A percentile compares a stretch with the other conserved stretches of the same genome.
phyloP scores from a whole-genome alignment of 2,888 invertebrate genomes.

The Lasioglossum zephyrum region DNA sequence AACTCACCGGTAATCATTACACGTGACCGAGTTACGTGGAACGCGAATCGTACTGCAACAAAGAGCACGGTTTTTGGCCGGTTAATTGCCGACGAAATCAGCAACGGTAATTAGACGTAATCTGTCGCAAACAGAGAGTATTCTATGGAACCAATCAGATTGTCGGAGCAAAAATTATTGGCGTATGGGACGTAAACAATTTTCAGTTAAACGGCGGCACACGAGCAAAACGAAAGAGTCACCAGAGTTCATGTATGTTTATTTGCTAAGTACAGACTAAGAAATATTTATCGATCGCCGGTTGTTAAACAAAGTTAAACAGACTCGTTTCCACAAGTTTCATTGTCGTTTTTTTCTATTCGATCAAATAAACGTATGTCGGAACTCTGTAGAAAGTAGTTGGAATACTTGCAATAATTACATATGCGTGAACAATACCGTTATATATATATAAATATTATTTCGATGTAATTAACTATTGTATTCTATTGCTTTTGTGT shows the following conservation, averaged over 20 bases:
- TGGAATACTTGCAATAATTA: neutral
- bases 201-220: neutral
- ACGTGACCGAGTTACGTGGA: constrained; percentile 18
- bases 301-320: neutral
- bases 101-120: neutral
- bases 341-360: neutral
- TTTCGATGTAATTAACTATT: neutral
- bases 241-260: neutral
- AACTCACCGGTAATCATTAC: constrained; percentile 6
- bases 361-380: neutral
- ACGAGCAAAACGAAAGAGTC: neutral
- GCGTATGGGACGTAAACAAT: neutral
- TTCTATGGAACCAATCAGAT: neutral
- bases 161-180: neutral
- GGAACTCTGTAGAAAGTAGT: neutral
- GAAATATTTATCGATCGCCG: neutral
- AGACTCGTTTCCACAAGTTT: neutral
- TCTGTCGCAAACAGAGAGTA: neutral
- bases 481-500: neutral
- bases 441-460: too few relatives aligned
- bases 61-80: neutral
- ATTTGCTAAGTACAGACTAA: neutral
- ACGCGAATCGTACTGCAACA: neutral
- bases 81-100: neutral
- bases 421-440: too few relatives aligned